Evolutionary conservation across 1,140 invertebrate genomes (phyloP), one percentile per base, ranked within the genome.

Genomic region (Globodera rostochiensis): DNA sequence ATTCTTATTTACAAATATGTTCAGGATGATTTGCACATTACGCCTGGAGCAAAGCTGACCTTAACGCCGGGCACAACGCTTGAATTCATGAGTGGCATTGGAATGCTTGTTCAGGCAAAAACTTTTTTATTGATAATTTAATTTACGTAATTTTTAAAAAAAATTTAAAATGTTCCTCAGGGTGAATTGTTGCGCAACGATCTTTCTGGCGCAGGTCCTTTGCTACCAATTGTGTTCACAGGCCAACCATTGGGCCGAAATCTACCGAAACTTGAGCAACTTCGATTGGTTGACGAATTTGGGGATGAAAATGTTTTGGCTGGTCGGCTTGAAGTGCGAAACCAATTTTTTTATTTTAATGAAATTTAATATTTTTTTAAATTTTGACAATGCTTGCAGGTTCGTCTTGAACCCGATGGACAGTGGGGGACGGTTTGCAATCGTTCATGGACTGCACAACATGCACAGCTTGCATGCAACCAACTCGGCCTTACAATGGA

Each of bases 391-490:
- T 75, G 13, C 50, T 19, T 15, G 36, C 7, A 45, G 46, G 47
- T 57, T n/a, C 53, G 64, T 53, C 53, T 45, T 19, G 92, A 93
- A 85, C 91, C 97, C 8, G 93, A 93, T 21, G 93, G 93, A 13
- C 85, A 90, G 90, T 99, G 97, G 97, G 97, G 97, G 73, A 97
- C 96, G 0, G 95, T 99, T 6, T 99, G 97, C 88, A 95, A 95
- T 91, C 95, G 98, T 89, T 94, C 94, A 47, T 99, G 97, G 96
- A 96, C 93, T 71, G 94, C 95, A n/a, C 92, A 93, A 70, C 94
- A 96, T 86, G 96, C 97, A 4, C 94, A 95, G 0, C 90, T 98
- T 36, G 96, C 95, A 0, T 85, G 97, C 89, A 95, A 97, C 91
- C 96, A 98, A 91, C 90, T 99, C 79, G 97, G 97, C 0, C 91